Base-by-base conservation (phyloP, 2,113 vertebrate species). In the Ailurus styani region DNA sequence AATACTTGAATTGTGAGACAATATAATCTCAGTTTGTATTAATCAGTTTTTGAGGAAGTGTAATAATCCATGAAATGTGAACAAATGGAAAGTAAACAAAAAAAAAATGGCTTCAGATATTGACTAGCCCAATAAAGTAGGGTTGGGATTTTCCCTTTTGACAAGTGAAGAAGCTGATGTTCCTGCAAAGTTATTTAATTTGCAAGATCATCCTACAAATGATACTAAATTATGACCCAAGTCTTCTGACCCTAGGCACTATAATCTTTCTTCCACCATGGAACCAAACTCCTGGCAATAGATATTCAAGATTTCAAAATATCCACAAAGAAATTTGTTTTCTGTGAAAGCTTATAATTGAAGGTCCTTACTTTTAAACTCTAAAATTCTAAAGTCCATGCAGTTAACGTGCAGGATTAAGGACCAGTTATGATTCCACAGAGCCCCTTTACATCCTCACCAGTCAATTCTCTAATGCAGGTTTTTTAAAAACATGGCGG, bases 61-160 rank as follows among this genome's bases (percentile, higher is more conserved):
- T 98, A 98, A 98, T 86, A 96, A 96, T 94, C 98, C 98, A 84
- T 96, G 95, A 98, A 98, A 99, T 99, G 98, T 99, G 98, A 99
- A 99, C 99, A 64, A 99, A 97, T 70, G 96, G 96, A 94, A 98
- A 91, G 87, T 21, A 40, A 96, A 47, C 68, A 31, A 40, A 73
- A 23, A 23, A 31, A 64, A 83, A 94, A 45, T 73, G 31, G 17
- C 91, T 92, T 68, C n/a, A 87, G 29, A 91, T 34, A 79, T 12
- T 66, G 20, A 87, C 84, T 79, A 70, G 29, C 18, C 42, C 29
- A 68, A 52, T 57, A 90, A 93, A 72, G 15, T 50, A 83, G 13
- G 15, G 5, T 47, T 55, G 50, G 29, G 23, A 66, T 72, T 64
- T 23, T n/a, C 70, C 13, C 17, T 73, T 72, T 92, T 87, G 37